Conservation (phyloP, 2,113 vertebrate genomes). For the Pelodiscus sinensis region DNA sequence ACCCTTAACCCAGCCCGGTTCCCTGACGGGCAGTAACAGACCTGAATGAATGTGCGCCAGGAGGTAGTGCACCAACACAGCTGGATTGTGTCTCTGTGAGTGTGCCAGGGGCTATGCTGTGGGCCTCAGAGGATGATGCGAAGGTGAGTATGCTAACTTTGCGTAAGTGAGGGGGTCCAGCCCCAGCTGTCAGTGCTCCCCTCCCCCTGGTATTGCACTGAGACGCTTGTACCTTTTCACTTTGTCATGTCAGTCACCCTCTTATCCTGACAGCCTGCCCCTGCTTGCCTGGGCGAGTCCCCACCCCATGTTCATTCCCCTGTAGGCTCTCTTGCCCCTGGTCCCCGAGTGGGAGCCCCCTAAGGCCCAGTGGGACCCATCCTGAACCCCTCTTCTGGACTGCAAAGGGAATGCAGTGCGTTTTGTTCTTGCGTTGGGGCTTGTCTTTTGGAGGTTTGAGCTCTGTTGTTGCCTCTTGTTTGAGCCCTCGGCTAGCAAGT, state of each 20-base stretch:
- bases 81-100: slow-evolving; percentile 89
- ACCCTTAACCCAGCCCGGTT: background rate
- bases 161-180: background rate
- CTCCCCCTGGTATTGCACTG: background rate
- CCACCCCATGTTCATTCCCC: background rate
- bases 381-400: background rate
- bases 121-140: slow-evolving; percentile 84
- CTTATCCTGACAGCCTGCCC: background rate
- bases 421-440: slow-evolving; percentile 66
- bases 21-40: slow-evolving; percentile 75
- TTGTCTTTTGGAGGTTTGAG: background rate
- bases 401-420: background rate
- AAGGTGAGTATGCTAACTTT: slow-evolving; percentile 80
- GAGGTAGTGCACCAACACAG: slow-evolving; percentile 89
- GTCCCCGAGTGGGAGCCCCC: background rate
- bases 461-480: background rate
- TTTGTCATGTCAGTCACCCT: accelerated
- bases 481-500: background rate
- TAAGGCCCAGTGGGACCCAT: background rate
- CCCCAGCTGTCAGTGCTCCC: background rate
- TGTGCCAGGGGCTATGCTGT: slow-evolving; percentile 86
- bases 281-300: background rate
- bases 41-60: slow-evolving; percentile 88
- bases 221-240: background rate
- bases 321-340: background rate